A percentile compares a stretch with the other conserved stretches of the same genome.
Conservation (phyloP, 2,888 invertebrate genomes). For the Pachydiplax longipennis region DNA sequence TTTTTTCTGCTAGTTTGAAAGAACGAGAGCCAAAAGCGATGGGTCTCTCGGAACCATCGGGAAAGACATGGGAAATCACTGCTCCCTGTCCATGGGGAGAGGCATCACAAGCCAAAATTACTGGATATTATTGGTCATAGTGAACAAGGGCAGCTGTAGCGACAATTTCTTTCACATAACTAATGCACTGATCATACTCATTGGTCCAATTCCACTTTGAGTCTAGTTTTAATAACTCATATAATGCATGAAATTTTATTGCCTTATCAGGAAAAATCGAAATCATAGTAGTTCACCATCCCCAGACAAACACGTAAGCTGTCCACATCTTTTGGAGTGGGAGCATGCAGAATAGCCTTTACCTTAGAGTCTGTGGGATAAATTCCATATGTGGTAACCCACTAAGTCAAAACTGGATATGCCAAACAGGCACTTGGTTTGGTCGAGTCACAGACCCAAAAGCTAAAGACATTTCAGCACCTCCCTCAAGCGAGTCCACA, state of each 20-base stretch:
- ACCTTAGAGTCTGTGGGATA: constrained; percentile 48
- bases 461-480: background rate
- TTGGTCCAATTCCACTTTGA: too few relatives aligned
- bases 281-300: constrained; percentile 51
- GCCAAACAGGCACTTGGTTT: constrained; percentile 50
- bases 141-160: too few relatives aligned
- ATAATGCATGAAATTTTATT: background rate
- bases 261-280: background rate
- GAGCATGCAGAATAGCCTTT: constrained; percentile 47
- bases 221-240: background rate
- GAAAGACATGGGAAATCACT: too few relatives aligned
- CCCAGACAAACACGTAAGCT: constrained; percentile 49
- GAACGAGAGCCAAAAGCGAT: too few relatives aligned
- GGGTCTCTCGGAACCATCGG: too few relatives aligned
- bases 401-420: constrained; percentile 46
- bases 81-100: too few relatives aligned
- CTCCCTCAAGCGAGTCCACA: too few relatives aligned
- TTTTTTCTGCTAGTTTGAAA: too few relatives aligned
- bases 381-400: constrained; percentile 49
- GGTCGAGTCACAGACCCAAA: constrained; percentile 32
- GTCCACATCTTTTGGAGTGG: constrained; percentile 44
- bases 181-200: too few relatives aligned
- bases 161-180: too few relatives aligned
- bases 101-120: too few relatives aligned
- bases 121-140: too few relatives aligned